These are phyloP conservation scores for Calvadosia cruxmelitensis DNA, from an alignment of 30 jellyfish, hydroid and myxozoan genomes.

Conservation along the genomic window DNA sequence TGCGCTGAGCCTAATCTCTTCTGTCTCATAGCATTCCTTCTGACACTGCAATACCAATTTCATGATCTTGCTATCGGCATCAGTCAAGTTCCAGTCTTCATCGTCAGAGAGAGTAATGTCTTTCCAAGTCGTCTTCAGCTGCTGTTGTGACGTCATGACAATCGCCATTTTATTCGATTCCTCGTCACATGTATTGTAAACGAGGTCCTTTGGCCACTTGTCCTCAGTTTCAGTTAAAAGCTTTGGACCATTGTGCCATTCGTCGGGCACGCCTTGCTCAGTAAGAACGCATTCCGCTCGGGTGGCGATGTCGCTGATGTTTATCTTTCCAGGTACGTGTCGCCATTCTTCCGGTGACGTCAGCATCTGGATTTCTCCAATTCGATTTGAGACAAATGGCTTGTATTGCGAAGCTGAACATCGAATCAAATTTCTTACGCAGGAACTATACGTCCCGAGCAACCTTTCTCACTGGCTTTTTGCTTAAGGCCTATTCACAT, in stretches of 20 bases:
- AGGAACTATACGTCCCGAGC: conserved; percentile 29
- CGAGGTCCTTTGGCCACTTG: too few species aligned
- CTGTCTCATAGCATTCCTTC: too few species aligned
- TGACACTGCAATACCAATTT: too few species aligned
- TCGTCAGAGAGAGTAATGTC: too few species aligned
- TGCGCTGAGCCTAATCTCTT: conserved; percentile 9
- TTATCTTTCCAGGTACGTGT: conserved; percentile 25
- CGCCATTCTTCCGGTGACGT: conserved; percentile 26
- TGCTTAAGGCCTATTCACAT: too few species aligned
- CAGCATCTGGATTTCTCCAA: conserved; percentile 14
- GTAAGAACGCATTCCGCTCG: conserved; percentile 18
- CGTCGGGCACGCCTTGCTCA: conserved; percentile 6
- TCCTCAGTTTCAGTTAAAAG: conserved; percentile 2
- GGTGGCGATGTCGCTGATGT: conserved; percentile 29
- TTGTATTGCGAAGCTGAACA: conserved; percentile 11
- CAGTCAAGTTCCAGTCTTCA: too few species aligned
- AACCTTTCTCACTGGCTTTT: too few species aligned
- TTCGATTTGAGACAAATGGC: conserved; percentile 36
- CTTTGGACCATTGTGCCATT: conserved; percentile 32
- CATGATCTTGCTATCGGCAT: too few species aligned
- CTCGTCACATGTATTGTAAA: too few species aligned
- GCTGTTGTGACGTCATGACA: too few species aligned
- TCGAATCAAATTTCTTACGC: conserved; percentile 18
- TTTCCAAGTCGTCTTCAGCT: too few species aligned
- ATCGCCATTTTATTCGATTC: too few species aligned